Conservation (phyloP, 2,888 invertebrate genomes). For the Stegana nigrithorax region DNA sequence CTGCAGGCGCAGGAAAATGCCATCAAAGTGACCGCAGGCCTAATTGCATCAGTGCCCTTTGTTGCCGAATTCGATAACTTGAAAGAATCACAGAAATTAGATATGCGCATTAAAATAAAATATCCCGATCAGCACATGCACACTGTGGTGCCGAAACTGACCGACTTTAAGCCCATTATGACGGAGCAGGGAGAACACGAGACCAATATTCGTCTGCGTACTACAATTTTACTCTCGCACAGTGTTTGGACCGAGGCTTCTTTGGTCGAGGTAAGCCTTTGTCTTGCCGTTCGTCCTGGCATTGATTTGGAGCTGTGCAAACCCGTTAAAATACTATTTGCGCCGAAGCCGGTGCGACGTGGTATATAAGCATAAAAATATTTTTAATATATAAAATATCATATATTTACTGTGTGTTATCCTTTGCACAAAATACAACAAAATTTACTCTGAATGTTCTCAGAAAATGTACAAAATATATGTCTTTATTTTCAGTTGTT, state of each 20-base stretch:
- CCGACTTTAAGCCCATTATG: slow-evolving; percentile 79
- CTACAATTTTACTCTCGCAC: slow-evolving; percentile 85
- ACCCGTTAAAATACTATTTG: slow-evolving; percentile 86
- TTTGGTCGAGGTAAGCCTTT: slow-evolving; percentile 86
- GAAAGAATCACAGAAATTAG: slow-evolving; percentile 76
- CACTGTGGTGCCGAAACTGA: slow-evolving; percentile 81
- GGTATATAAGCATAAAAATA: slow-evolving; percentile 71
- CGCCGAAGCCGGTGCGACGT: slow-evolving; percentile 88
- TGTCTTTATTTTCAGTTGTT: not conserved
- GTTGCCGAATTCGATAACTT: slow-evolving; percentile 89
- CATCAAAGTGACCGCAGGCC: slow-evolving; percentile 91
- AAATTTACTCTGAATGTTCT: not conserved
- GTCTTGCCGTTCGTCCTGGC: slow-evolving; percentile 77
- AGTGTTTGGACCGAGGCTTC: slow-evolving; percentile 94
- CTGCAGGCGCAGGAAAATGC: slow-evolving; percentile 82
- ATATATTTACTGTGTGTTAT: slow-evolving; percentile 2
- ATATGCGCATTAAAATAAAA: slow-evolving; percentile 84
- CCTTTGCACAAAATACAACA: no score
- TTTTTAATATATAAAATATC: not conserved
- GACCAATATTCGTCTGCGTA: slow-evolving; percentile 75
- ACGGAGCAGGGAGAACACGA: slow-evolving; percentile 71
- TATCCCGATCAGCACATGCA: slow-evolving; percentile 94
- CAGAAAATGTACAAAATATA: not conserved
- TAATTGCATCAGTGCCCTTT: slow-evolving; percentile 87
- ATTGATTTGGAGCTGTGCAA: slow-evolving; percentile 84